Evolutionary conservation across 1,140 invertebrate genomes (phyloP).

Genomic region (Cepaea nemoralis): DNA sequence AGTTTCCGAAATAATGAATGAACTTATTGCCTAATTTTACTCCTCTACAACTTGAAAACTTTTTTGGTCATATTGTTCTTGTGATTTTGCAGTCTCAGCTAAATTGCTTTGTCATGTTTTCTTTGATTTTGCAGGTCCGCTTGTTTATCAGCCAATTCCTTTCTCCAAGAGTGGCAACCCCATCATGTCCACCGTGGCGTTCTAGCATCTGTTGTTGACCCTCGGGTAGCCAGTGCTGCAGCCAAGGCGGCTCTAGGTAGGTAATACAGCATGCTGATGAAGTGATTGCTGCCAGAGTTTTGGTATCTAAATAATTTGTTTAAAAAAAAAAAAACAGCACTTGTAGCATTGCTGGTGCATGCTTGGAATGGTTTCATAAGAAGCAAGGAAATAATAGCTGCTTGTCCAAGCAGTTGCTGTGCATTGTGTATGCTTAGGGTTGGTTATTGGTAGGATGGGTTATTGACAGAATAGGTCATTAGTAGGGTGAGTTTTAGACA

Average conservation of each 20-base stretch:
- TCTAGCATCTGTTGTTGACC: constrained; percentile 98
- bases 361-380: too few relatives aligned
- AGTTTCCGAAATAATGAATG: too few relatives aligned
- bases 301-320: background rate
- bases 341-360: too few relatives aligned
- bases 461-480: too few relatives aligned
- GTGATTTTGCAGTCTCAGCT: background rate
- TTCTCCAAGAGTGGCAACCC: constrained; percentile 97
- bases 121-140: constrained; percentile 78
- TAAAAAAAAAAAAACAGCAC: background rate
- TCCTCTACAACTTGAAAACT: too few relatives aligned
- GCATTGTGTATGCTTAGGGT: too few relatives aligned
- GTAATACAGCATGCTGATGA: constrained; percentile 63
- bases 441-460: too few relatives aligned
- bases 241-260: constrained; percentile 97
- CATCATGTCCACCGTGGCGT: constrained; percentile 99
- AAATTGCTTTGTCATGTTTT: background rate
- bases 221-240: constrained; percentile 94
- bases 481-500: too few relatives aligned
- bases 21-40: too few relatives aligned
- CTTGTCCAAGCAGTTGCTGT: too few relatives aligned
- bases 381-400: too few relatives aligned
- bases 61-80: too few relatives aligned
- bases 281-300: background rate
- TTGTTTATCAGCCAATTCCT: constrained; percentile 97